Evolutionary conservation across 2,113 vertebrate genomes (phyloP).

Genomic region (Perca schrenkii): DNA sequence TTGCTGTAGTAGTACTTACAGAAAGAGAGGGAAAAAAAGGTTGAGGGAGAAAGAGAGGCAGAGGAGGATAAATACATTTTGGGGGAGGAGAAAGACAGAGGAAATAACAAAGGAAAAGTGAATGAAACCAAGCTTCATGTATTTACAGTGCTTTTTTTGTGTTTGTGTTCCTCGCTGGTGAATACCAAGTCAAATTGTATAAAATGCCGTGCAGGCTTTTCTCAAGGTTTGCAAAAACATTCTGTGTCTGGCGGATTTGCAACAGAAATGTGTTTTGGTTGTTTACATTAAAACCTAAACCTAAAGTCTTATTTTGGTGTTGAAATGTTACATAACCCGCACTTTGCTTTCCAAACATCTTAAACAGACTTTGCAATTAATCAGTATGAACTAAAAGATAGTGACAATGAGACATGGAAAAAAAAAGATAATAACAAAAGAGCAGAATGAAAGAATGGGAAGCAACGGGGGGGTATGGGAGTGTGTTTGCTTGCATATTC

Average conservation of each 20-base stretch:
- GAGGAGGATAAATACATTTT: conserved; percentile 53
- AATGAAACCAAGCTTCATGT: conserved; percentile 52
- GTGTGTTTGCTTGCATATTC: conserved; percentile 42
- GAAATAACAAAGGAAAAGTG: conserved; percentile 24
- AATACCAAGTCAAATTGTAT: conserved; percentile 57
- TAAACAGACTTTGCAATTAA: conserved; percentile 48
- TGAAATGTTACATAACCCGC: conserved; percentile 46
- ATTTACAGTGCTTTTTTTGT: conserved; percentile 37
- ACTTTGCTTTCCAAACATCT: conserved; percentile 37
- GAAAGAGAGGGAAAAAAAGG: conserved; percentile 8
- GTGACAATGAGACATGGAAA: conserved; percentile 27
- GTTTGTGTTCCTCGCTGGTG: conserved; percentile 49
- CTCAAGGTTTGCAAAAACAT: conserved; percentile 33
- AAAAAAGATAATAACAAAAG: conserved; percentile 16
- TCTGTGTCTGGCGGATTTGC: conserved; percentile 38
- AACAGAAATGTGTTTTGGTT: conserved; percentile 42
- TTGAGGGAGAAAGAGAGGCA: conserved; percentile 12
- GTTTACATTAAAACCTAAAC: conserved; percentile 53
- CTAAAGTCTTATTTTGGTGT: conserved; percentile 51
- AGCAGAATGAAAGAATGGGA: conserved; percentile 18
- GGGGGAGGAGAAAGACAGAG: conserved; percentile 46
- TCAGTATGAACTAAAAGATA: conserved; percentile 19
- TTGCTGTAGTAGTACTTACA: conserved; percentile 49
- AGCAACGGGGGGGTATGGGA: conserved; percentile 15
- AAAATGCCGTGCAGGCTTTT: conserved; percentile 48